Base-by-base conservation (phyloP, 1,140 invertebrate species). In the Drosophila seguyi region DNA sequence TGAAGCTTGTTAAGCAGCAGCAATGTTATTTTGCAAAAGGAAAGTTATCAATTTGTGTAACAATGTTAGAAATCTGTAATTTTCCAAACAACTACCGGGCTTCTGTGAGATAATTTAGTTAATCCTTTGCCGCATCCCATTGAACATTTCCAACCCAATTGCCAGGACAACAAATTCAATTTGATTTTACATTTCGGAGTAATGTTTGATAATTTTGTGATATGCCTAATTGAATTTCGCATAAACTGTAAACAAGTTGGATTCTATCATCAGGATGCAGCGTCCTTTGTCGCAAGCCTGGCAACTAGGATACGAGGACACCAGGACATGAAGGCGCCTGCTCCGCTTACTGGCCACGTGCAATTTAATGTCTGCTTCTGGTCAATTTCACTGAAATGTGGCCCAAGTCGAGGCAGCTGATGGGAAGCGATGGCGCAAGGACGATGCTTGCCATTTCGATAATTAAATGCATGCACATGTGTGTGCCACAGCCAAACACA, bases 381-480 rank as follows among this genome's bases (percentile, higher is more conserved):
- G 62, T 68, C 81, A 77, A 85, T 85, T 76, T 77, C 74, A 72
- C 73, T 53, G 77, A 73, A 81, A 84, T 84, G 73, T 85, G 80
- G 77, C 76, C 72, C 59, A 85, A 84, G 73, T 74, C 57, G 48
- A 44, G 38, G 22, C 25, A 62, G 36, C 52, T 55, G 52, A 68
- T 34, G 45, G 66, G 59, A 55, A 38, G 36, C 39, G 62, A 45
- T 27, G 65, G 58, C 45, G 38, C 42, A 39, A 22, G 66, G 42
- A 50, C 55, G 42, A 36, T 48, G 44, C 55, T 69, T 83, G 84
- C 84, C 83, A 87, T 87, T 87, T 87, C 80, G 83, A 88, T 87
- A 87, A 87, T 87, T 88, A 88, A 88, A 88, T 88, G 81, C 75
- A 61, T 84, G 84, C 76, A 84, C 59, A 60, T 75, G 55, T 47